Percentiles rank a stretch among this genome's conserved stretches.
Conservation (phyloP, 2,797 vertebrate species). For the Cyclopterus lumpus region DNA sequence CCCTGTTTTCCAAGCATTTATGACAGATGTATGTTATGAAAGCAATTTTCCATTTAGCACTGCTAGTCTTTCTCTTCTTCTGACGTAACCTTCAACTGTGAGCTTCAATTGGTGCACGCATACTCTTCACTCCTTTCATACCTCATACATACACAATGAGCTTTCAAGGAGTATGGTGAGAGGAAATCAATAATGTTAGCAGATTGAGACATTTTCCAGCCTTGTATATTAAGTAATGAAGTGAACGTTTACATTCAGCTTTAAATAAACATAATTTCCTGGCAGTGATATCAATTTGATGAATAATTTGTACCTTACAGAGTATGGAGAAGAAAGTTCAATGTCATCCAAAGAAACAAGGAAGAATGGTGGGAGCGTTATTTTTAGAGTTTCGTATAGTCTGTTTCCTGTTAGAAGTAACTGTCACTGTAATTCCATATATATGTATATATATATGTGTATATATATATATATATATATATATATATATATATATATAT, state of each 20-base stretch:
- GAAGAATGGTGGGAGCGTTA: not conserved
- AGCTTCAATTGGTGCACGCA: conserved; percentile 13
- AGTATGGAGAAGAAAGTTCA: not conserved
- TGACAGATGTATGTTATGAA: conserved; percentile 8
- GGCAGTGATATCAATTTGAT: not conserved
- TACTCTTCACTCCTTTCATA: conserved; percentile 3
- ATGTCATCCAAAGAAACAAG: not conserved
- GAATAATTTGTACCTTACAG: not conserved
- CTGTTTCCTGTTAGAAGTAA: too few relatives aligned
- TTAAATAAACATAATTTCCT: not conserved
- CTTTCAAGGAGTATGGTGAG: not conserved
- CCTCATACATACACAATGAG: conserved; percentile 13
- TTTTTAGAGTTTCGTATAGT: too few relatives aligned
- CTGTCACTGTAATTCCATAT: too few relatives aligned
- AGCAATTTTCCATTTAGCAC: conserved; percentile 11
- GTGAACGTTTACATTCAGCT: not conserved
- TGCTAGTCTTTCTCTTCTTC: not conserved
- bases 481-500: too few relatives aligned
- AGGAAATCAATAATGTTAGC: conserved; percentile 1
- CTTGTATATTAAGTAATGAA: not conserved
- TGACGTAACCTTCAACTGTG: not conserved
- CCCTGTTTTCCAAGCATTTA: conserved; percentile 14
- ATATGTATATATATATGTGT: too few relatives aligned
- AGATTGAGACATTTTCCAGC: not conserved
- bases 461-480: too few relatives aligned